A percentile compares a stretch with the other conserved stretches of the same genome.
Conservation (phyloP, 2,888 invertebrate genomes). For the Lithophane leautieri region DNA sequence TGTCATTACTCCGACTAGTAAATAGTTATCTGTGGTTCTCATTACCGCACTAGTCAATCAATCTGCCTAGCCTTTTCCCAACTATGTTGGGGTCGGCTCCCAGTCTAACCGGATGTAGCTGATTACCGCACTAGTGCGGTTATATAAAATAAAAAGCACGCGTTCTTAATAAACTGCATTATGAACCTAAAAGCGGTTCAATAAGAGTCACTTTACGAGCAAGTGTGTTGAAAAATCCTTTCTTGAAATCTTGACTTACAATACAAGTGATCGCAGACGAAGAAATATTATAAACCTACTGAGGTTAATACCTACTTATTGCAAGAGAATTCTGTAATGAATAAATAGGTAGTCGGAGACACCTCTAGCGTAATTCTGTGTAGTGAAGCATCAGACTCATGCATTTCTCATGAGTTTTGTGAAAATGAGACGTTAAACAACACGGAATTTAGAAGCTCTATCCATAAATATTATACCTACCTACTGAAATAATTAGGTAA, state of each 20-base stretch:
- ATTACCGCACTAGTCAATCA: no score
- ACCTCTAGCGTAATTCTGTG: not conserved
- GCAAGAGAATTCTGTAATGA: not conserved
- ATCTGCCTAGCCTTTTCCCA: no score
- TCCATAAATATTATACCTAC: not conserved
- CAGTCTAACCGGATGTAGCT: no score
- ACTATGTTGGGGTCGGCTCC: no score
- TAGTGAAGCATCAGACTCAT: not conserved
- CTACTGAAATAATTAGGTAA: not conserved
- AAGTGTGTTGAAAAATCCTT: no score
- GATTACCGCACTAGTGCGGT: no score
- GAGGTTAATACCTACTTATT: not conserved
- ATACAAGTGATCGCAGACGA: not conserved
- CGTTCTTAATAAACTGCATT: no score
- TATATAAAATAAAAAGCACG: no score
- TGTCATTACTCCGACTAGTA: no score
- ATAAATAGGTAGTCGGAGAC: not conserved
- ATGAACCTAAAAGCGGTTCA: no score
- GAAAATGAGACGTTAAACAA: not conserved
- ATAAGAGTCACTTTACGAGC: no score
- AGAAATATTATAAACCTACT: not conserved
- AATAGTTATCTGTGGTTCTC: no score
- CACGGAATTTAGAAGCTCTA: not conserved
- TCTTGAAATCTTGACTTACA: not conserved
- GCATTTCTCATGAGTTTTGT: slow-evolving; percentile 1